Conservation (phyloP, 2,888 invertebrate genomes). For the Tenthredo amoena region DNA sequence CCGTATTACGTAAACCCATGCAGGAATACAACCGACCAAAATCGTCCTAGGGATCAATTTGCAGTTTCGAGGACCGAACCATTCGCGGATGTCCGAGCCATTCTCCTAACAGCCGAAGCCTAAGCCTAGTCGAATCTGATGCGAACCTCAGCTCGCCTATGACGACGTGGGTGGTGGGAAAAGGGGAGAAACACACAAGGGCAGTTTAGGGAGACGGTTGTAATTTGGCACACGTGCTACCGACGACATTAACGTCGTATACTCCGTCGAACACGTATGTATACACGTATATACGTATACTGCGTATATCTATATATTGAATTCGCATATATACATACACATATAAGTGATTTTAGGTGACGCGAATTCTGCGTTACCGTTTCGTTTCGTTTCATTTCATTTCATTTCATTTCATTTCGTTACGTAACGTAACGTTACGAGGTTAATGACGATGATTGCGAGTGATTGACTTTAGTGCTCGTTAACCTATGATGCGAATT, state of each 20-base stretch:
- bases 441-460: constrained; percentile 22
- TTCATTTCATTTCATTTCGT: background rate
- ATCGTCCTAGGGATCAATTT: constrained; percentile 15
- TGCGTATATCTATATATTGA: background rate
- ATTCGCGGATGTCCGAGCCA: background rate
- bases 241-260: constrained; percentile 37
- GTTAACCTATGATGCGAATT: constrained; percentile 37
- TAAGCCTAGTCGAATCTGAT: background rate
- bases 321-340: background rate
- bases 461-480: constrained; percentile 43
- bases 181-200: background rate
- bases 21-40: background rate
- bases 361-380: background rate
- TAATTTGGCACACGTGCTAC: constrained; percentile 49
- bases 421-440: background rate
- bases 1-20: background rate
- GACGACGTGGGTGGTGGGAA: background rate
- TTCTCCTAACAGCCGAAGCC: constrained; percentile 7
- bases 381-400: background rate
- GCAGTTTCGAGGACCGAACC: background rate
- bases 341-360: background rate
- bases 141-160: background rate
- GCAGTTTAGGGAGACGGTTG: background rate
- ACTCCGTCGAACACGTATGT: background rate
- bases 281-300: background rate